phyloP scores from a whole-genome alignment of 1,140 invertebrate species.

The Lepidurus packardi region DNA sequence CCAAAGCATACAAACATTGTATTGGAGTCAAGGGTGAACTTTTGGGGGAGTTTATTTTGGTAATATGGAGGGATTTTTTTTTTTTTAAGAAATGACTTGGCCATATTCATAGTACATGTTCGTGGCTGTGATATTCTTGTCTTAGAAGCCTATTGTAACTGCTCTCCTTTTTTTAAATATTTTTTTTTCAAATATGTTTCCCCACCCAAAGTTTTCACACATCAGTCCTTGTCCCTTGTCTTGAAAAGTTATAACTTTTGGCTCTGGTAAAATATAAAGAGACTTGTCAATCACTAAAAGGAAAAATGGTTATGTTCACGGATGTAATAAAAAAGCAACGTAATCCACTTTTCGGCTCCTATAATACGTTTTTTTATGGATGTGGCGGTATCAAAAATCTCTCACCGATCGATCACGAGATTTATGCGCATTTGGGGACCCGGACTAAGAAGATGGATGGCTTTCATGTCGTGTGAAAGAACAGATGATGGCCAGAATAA shows the following conservation, averaged over 20 bases:
- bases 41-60: neutral
- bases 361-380: neutral
- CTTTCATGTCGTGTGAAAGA: slow-evolving; percentile 15
- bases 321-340: neutral
- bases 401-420: neutral
- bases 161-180: neutral
- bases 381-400: slow-evolving; percentile 11
- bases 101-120: slow-evolving; percentile 4
- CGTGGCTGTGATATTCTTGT: slow-evolving; percentile 9
- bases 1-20: neutral
- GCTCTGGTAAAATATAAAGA: neutral
- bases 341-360: slow-evolving; percentile 11
- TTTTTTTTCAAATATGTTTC: neutral
- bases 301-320: slow-evolving; percentile 6
- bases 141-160: neutral
- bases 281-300: slow-evolving; percentile 6
- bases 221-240: slow-evolving; percentile 21
- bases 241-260: slow-evolving; percentile 19
- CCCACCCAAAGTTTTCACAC: neutral
- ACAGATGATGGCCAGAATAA: slow-evolving; percentile 21
- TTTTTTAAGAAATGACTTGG: neutral
- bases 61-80: neutral
- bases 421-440: neutral
- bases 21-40: neutral
- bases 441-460: slow-evolving; percentile 3